Percentiles rank a stretch among this genome's conserved stretches.
Conservation (phyloP, 2,888 invertebrate species). For the Esperia sulphurella region DNA sequence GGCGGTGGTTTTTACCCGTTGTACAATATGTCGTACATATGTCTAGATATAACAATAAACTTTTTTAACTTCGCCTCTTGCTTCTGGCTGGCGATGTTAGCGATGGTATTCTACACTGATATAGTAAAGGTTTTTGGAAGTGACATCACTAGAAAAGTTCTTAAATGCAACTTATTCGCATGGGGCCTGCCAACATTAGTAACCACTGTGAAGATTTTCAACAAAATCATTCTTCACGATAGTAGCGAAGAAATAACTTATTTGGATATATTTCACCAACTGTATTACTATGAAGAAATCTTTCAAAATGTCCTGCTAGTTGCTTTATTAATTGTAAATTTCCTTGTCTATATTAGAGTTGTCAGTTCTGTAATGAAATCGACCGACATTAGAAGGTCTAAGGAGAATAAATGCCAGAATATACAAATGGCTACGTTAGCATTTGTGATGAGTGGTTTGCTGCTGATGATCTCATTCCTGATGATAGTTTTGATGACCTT, state of each 20-base stretch:
- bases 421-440: neutral
- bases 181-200: neutral
- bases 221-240: neutral
- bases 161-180: neutral
- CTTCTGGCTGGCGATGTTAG: neutral
- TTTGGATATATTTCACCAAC: neutral
- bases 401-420: neutral
- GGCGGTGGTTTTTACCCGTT: no score
- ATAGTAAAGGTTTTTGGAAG: neutral
- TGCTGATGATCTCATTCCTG: neutral
- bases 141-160: neutral
- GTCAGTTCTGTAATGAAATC: neutral
- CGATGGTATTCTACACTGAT: neutral
- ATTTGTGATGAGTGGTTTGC: neutral
- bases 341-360: neutral
- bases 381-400: neutral
- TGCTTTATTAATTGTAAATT: neutral
- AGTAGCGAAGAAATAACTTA: neutral
- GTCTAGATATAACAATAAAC: neutral
- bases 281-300: neutral
- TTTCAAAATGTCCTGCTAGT: neutral
- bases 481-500: neutral
- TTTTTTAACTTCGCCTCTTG: neutral
- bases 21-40: neutral
- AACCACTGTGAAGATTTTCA: neutral